Evolutionary conservation across 1,140 invertebrate genomes (phyloP).

Genomic region (Drosophila grimshawi): DNA sequence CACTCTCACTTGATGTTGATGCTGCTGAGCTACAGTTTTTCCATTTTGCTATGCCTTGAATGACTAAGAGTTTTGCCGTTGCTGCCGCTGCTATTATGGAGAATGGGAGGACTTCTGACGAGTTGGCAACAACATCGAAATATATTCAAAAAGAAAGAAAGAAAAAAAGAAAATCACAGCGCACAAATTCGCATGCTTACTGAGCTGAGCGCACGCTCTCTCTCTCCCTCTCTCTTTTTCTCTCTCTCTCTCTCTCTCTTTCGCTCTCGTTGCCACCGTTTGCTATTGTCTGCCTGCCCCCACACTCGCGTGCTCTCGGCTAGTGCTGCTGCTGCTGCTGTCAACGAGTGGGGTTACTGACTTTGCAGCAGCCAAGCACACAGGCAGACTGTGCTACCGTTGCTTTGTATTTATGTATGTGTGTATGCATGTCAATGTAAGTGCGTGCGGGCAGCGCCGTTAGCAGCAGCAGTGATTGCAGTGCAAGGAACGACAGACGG

Average conservation of each 20-base stretch:
- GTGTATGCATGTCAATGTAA: conserved; percentile 43
- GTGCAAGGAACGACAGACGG: conserved; percentile 25
- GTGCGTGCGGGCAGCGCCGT: conserved; percentile 39
- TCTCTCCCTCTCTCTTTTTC: not conserved
- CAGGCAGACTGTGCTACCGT: conserved; percentile 47
- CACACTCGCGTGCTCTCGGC: conserved; percentile 31
- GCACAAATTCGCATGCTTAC: conserved; percentile 69
- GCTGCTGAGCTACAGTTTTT: conserved; percentile 60
- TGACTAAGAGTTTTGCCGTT: conserved; percentile 59
- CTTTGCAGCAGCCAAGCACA: conserved; percentile 74
- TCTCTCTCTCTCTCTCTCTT: conserved; percentile 11
- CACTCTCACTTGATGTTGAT: conserved; percentile 71
- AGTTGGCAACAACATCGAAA: conserved; percentile 72
- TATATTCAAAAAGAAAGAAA: not conserved
- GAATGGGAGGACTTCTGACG: conserved; percentile 59
- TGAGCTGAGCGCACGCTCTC: conserved; percentile 56
- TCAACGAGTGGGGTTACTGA: conserved; percentile 79
- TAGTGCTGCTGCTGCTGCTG: conserved; percentile 39
- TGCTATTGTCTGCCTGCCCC: conserved; percentile 21
- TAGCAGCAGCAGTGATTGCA: conserved; percentile 31
- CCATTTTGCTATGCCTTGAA: conserved; percentile 60
- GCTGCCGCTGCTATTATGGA: conserved; percentile 32
- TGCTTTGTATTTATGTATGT: conserved; percentile 33
- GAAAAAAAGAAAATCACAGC: conserved; percentile 62
- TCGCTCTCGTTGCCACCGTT: conserved; percentile 11